Conservation (phyloP, 2,113 vertebrate species). For the Triplophysa siluroides region DNA sequence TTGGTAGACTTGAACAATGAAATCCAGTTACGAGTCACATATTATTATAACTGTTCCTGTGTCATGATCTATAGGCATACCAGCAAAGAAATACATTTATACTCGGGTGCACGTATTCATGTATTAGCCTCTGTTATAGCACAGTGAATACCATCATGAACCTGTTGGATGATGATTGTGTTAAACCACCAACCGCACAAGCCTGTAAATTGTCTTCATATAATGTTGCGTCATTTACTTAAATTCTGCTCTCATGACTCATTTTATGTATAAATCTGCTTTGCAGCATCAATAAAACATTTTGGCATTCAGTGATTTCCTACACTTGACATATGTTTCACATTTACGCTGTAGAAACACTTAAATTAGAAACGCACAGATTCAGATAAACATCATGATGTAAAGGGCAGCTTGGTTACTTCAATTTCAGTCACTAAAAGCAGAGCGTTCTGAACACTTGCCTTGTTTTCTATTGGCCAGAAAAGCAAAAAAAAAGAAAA, state of each 20-base stretch:
- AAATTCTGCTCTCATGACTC: constrained; percentile 21
- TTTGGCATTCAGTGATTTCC: too few species aligned
- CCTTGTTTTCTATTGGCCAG: too few species aligned
- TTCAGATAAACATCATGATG: not conserved
- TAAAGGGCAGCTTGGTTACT: not conserved
- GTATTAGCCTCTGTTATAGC: not conserved
- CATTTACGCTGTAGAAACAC: not conserved
- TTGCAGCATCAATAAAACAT: not conserved
- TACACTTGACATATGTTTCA: constrained; percentile 4
- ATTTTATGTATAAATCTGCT: constrained; percentile 7
- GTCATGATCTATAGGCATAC: constrained; percentile 14
- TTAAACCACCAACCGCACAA: constrained; percentile 3
- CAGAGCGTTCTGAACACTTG: too few species aligned
- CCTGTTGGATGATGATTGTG: constrained; percentile 25
- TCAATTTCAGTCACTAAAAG: too few species aligned
- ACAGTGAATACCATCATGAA: constrained; percentile 15
- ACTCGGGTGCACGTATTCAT: constrained; percentile 20
- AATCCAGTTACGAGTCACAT: constrained; percentile 36
- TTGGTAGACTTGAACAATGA: constrained; percentile 37
- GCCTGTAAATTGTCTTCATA: constrained; percentile 30
- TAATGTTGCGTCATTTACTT: constrained; percentile 28
- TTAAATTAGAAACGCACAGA: not conserved
- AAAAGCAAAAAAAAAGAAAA: too few species aligned
- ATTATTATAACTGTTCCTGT: constrained; percentile 17
- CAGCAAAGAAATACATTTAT: constrained; percentile 12